Base-by-base conservation (phyloP, 2,113 vertebrate species). In the Stictonetta naevosa region DNA sequence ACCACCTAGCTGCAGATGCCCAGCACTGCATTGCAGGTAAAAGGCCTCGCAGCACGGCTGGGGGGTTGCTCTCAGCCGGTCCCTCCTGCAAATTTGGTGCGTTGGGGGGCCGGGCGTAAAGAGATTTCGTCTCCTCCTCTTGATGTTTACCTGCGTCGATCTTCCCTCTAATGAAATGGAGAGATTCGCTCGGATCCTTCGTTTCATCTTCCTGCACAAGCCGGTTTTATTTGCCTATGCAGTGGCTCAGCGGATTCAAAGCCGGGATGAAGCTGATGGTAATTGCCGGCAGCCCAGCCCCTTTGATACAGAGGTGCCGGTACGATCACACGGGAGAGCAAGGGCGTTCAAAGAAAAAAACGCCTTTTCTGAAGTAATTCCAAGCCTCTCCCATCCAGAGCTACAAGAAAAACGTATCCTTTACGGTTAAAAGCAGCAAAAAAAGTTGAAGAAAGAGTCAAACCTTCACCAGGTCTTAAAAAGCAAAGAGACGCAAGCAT, bases 11-110 rank as follows among this genome's bases (percentile, higher is more conserved):
- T 97, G 96, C 96, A 95, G 95, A 91, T 97, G 97, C 87, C 90
- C 93, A 98, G 97, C 98, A 98, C 98, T 99, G 99, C 99, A 99
- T 98, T 99, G 99, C 98, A 99, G 99, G 98, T 99, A 91, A 97
- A 60, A 86, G 92, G 92, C 94, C 93, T 93, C 48, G 92, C 96
- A 96, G 96, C 94, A 73, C 60, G 86, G 93, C 88, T 95, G 86
- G 77, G 76, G 76, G 74, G 34, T 26, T 63, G 91, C 83, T 96
- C 93, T 72, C 89, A 77, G 93, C 95, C 92, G 28, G 92, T 63
- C 92, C 92, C 11, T 91, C 87, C 94, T 89, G 95, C 86, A 85
- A 92, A 94, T 83, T 95, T 90, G 87, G 20, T 79, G 94, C 25
- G 25, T 33, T 13, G 38, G 36, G 42, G 66, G 91, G 92, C 9